Conservation (phyloP, 2,888 invertebrate genomes). For the Bombylius discolor region DNA sequence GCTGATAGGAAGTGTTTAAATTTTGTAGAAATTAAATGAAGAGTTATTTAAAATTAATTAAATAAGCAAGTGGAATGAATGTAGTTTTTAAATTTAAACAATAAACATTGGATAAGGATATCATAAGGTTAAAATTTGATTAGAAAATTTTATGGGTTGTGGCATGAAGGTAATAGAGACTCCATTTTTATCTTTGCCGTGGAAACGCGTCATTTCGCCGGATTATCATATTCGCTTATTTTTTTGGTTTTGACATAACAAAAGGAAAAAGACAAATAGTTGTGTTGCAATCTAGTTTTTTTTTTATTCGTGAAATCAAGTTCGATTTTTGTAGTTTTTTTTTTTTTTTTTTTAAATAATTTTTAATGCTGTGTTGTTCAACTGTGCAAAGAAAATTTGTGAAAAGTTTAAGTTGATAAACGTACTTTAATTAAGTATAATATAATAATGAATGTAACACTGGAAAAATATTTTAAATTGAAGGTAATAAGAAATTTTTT, state of each 20-base stretch:
- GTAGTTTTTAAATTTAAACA: no score
- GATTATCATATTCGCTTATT: neutral
- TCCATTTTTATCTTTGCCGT: neutral
- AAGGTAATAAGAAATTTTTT: conserved; percentile 8
- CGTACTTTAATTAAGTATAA: neutral
- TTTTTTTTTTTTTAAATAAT: conserved; percentile 2
- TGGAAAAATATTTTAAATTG: conserved; percentile 9
- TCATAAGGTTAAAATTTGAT: no score
- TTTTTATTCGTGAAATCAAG: conserved; percentile 1
- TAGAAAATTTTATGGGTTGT: no score
- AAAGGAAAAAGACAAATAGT: neutral
- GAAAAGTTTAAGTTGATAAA: neutral
- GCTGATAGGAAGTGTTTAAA: no score
- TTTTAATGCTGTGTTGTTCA: no score
- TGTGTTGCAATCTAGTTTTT: neutral
- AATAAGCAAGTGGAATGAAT: neutral
- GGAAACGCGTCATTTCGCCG: conserved; percentile 9
- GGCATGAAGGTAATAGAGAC: no score
- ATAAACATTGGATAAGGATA: no score
- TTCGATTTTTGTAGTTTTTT: conserved; percentile 8
- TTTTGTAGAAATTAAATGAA: neutral
- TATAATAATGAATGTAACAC: conserved; percentile 8
- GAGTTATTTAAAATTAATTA: neutral
- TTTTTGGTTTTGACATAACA: conserved; percentile 5
- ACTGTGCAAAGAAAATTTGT: neutral